Base-by-base conservation (phyloP, 2,888 invertebrate species). In the Pristionchus arcanus region DNA sequence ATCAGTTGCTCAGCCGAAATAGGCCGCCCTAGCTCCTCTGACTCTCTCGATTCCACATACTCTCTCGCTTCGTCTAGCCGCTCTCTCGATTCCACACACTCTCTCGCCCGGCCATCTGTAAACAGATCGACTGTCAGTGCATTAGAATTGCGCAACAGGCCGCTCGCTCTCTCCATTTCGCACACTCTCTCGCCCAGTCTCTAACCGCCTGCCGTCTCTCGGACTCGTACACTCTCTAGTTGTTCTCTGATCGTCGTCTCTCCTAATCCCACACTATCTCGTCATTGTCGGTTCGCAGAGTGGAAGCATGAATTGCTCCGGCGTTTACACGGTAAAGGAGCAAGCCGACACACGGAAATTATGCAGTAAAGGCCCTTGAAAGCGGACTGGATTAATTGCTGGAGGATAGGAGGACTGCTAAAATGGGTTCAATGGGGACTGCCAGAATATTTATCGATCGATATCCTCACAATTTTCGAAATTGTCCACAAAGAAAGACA, bases 1-100 rank as follows among this genome's bases (percentile, higher is more conserved):
- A 81, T 81, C 81, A 81, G 81, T n/a, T 49, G 81, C 49, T 81
- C 49, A 53, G 49, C 81, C 81, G 21, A 81, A 81, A 81, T 81
- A 81, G 81, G 81, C 81, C 3, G n/a, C n/a, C 49, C 49, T 9
- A n/a, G n/a, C 81, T 34, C n/a, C n/a, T 19, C 42, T 28, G 7
- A 63, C 81, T 42, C 49, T 28, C 81, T 81, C 81, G 13, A 71
- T 34, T 71, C 19, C 34, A 25, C 34, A 0, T 34, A 3, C 71
- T 71, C 71, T 34, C 16, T 34, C 31, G 34, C 34, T 28, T 31
- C 15, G 9, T 68, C 74, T 7, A 4, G 74, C 74, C 34, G 74
- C 42, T 68, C 77, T 77, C 77, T 77, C 77, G 21, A 37, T 77
- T 42, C n/a, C 49, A 25, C n/a, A 0, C 77, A 42, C 42, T 49